A percentile compares a stretch with the other conserved stretches of the same genome.
These are phyloP conservation scores for Diarsia rubi DNA, from an alignment of 2,888 invertebrate species.

Conservation along the genomic window DNA sequence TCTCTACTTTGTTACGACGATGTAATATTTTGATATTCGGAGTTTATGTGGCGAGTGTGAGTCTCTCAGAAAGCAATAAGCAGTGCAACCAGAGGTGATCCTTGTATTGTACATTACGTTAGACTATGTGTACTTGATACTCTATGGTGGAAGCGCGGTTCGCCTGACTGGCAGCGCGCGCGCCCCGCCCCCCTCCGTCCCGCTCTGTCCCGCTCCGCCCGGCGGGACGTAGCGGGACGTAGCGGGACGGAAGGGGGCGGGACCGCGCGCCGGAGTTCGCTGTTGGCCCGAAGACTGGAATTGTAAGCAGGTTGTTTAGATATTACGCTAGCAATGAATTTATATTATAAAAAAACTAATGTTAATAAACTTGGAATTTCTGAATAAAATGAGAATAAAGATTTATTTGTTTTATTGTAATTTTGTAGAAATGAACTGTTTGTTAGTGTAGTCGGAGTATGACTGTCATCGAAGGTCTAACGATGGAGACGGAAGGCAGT, in stretches of 20 bases:
- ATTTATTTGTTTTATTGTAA: constrained; percentile 69
- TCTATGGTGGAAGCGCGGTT: constrained; percentile 68
- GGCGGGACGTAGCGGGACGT: background rate
- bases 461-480: too few species aligned
- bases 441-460: too few species aligned
- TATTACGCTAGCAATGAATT: constrained; percentile 86
- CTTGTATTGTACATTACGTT: constrained; percentile 69
- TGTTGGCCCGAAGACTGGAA: constrained; percentile 77
- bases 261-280: constrained; percentile 51
- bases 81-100: constrained; percentile 82
- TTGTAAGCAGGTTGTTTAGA: constrained; percentile 85
- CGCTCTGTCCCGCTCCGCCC: background rate
- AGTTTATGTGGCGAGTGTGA: constrained; percentile 78
- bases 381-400: constrained; percentile 81
- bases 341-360: constrained; percentile 80
- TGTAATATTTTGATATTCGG: constrained; percentile 84
- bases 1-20: constrained; percentile 80
- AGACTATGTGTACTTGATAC: constrained; percentile 72
- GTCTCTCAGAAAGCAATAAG: constrained; percentile 81
- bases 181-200: constrained; percentile 12
- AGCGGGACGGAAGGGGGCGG: constrained; percentile 41
- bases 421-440: background rate
- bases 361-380: constrained; percentile 85
- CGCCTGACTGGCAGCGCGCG: constrained; percentile 45
- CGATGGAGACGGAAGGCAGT: too few species aligned